Evolutionary conservation across 2,797 vertebrate species (phyloP).

Genomic region (Syngnathus rostellatus): DNA sequence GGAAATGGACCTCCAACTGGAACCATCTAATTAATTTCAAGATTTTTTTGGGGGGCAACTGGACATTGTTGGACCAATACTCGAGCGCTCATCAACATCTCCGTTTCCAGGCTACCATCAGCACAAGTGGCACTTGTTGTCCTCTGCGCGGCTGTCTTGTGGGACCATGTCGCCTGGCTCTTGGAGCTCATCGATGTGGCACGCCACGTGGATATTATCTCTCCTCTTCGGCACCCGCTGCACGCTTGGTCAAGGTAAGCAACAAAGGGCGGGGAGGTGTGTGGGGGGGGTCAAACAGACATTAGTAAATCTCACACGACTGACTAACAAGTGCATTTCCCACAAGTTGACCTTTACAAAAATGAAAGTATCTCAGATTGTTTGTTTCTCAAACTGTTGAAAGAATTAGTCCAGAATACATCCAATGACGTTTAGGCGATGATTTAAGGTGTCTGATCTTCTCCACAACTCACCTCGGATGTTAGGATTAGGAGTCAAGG

Average conservation of each 20-base stretch:
- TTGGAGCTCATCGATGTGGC: constrained; percentile 53
- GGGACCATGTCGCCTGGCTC: constrained; percentile 55
- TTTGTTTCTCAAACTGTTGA: not conserved
- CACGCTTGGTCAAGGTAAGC: constrained; percentile 68
- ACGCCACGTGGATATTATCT: constrained; percentile 71
- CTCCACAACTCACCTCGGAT: not conserved
- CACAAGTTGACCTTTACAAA: not conserved
- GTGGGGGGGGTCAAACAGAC: not conserved
- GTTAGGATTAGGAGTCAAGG: constrained; percentile 49
- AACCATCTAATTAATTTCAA: not conserved
- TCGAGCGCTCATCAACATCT: not conserved
- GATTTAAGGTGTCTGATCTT: not conserved
- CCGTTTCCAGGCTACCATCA: not conserved
- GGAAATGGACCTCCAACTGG: not conserved
- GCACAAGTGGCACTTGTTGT: constrained; percentile 37
- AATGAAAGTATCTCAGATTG: not conserved
- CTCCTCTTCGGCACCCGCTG: constrained; percentile 52
- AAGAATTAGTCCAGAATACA: not conserved
- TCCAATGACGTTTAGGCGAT: not conserved
- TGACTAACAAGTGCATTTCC: not conserved
- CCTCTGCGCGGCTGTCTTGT: constrained; percentile 27
- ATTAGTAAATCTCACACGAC: not conserved
- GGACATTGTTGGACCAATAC: not conserved
- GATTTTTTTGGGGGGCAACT: too few species aligned
- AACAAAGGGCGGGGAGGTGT: not conserved